Evolutionary conservation across 2,113 vertebrate genomes (phyloP).

Genomic region (Cyrtonyx montezumae): DNA sequence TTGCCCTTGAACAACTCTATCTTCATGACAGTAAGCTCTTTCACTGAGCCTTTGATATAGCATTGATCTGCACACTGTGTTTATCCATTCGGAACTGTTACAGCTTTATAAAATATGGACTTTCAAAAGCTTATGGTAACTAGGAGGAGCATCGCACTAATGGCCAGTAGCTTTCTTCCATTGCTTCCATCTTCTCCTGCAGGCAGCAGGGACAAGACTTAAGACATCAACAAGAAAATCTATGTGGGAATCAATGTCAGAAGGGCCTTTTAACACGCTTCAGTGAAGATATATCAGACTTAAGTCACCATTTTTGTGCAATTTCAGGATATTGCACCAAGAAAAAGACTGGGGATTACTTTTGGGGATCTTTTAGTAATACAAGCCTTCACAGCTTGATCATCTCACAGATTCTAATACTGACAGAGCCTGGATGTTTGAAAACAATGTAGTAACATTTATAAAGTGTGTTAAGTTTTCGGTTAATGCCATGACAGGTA

Average conservation of each 20-base stretch:
- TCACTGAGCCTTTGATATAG: background rate
- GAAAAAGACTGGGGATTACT: background rate
- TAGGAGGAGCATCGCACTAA: background rate
- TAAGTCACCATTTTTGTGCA: background rate
- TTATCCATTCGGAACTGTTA: background rate
- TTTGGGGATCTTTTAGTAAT: background rate
- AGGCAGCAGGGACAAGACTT: background rate
- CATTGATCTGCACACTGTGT: background rate
- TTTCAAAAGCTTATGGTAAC: slow-evolving; percentile 4
- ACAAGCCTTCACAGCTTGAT: background rate
- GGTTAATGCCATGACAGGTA: background rate
- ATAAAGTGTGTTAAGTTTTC: background rate
- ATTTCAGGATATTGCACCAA: background rate
- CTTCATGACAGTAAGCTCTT: background rate
- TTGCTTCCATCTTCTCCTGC: background rate
- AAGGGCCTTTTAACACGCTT: background rate
- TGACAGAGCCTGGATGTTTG: background rate
- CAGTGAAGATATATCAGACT: background rate
- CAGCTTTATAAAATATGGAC: background rate
- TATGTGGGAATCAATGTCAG: background rate
- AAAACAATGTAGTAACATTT: background rate
- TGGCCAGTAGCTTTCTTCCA: background rate
- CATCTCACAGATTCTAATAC: background rate
- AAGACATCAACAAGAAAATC: background rate
- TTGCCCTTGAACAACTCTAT: background rate